A percentile compares a stretch with the other conserved stretches of the same genome.
These are phyloP conservation scores for Tuta absoluta DNA, from an alignment of 2,888 invertebrate genomes.

Conservation along the genomic window DNA sequence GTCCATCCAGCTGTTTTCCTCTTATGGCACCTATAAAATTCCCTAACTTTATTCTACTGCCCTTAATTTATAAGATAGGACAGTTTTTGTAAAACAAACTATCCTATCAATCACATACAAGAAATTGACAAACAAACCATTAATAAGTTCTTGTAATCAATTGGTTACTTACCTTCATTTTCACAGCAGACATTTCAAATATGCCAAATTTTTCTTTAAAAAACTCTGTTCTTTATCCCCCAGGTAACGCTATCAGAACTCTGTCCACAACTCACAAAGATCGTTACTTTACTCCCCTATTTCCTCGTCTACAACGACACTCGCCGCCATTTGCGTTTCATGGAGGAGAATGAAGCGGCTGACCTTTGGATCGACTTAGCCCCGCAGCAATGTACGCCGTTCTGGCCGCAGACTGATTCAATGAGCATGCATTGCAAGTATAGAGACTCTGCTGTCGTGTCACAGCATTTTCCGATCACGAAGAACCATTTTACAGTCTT, in stretches of 20 bases:
- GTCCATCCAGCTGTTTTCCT: too few relatives aligned
- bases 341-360: constrained; percentile 92
- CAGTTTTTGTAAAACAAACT: too few relatives aligned
- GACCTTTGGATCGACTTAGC: constrained; percentile 91
- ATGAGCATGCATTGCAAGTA: constrained; percentile 91
- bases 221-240: not conserved
- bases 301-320: constrained; percentile 89
- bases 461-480: constrained; percentile 89
- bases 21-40: too few relatives aligned
- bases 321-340: constrained; percentile 83
- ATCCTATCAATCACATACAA: too few relatives aligned
- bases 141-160: too few relatives aligned
- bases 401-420: constrained; percentile 91
- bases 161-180: too few relatives aligned
- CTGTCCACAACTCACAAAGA: constrained; percentile 88
- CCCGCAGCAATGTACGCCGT: constrained; percentile 85
- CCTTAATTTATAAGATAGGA: too few relatives aligned
- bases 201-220: not conserved
- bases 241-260: constrained; percentile 85
- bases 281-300: constrained; percentile 89
- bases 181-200: not conserved
- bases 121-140: too few relatives aligned
- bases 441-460: constrained; percentile 87
- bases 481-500: constrained; percentile 86
- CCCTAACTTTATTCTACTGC: too few relatives aligned